phyloP scores from a whole-genome alignment of 1,140 invertebrate genomes.

The Araneus ventricosus region DNA sequence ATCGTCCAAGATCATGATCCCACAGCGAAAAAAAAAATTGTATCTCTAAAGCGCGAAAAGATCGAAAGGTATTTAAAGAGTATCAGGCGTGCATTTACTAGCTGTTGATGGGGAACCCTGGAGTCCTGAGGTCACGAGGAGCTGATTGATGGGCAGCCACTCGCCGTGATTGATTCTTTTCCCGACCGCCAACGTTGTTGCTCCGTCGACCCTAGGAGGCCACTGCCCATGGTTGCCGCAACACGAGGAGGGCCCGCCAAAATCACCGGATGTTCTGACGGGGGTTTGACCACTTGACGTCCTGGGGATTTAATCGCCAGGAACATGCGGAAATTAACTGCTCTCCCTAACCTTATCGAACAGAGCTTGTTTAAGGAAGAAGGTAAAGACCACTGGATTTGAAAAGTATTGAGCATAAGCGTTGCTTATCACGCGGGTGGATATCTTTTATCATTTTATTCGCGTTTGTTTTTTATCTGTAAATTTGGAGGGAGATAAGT shows the following conservation, averaged over 20 bases:
- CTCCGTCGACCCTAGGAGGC: constrained; percentile 37
- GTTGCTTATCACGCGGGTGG: too few relatives aligned
- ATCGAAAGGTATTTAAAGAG: constrained; percentile 52
- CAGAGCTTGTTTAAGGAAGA: too few relatives aligned
- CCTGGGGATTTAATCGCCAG: not conserved
- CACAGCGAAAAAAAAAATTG: not conserved
- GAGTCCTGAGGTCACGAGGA: constrained; percentile 43
- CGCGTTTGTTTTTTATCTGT: too few relatives aligned
- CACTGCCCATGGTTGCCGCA: constrained; percentile 20
- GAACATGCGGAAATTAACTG: not conserved
- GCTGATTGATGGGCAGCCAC: constrained; percentile 58
- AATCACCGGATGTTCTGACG: not conserved
- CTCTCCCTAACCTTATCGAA: too few relatives aligned
- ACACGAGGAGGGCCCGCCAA: constrained; percentile 5
- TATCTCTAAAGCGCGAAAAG: constrained; percentile 30
- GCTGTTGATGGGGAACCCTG: constrained; percentile 50
- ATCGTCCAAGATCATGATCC: constrained; percentile 25
- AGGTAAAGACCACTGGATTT: too few relatives aligned
- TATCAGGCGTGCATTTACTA: constrained; percentile 49
- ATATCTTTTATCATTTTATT: too few relatives aligned
- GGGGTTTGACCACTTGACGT: constrained; percentile 16
- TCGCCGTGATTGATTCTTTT: constrained; percentile 65
- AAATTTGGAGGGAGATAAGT: too few relatives aligned
- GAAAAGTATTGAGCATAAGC: too few relatives aligned
- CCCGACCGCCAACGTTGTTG: constrained; percentile 60